Evolutionary conservation across 1,140 invertebrate species (phyloP), one percentile per base, ranked within the genome.

Genomic region (Drosophila pachea): DNA sequence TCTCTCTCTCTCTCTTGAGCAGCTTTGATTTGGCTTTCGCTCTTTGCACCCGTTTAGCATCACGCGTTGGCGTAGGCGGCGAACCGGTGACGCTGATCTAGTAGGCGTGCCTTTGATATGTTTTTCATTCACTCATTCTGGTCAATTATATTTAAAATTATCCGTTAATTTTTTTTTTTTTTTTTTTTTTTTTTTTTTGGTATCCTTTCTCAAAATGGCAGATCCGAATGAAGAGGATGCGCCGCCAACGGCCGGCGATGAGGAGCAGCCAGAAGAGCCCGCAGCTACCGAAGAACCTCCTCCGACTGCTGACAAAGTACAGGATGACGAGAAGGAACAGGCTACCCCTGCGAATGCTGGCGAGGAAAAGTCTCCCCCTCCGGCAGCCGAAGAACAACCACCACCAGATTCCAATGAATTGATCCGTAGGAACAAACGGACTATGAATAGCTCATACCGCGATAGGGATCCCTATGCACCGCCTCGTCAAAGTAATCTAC

Each of bases 11-110:
- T 22, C 22, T 84, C 76, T 84, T 84, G 78, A 82, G 79, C 73
- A 70, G 74, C 79, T 84, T 70, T 83, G 79, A 84, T 83, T 83
- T 83, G 75, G 76, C 84, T 63, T 78, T 84, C 73, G 58, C 76
- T 64, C 65, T 84, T 78, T 76, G 68, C 70, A 76, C 73, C 70
- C 78, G 65, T 42, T 48, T 38, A 48, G 47, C 7, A 16, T 12
- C 8, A 14, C 7, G 38, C 43, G 48, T 53, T 43, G 68, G 77
- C 60, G 72, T 56, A 22, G 22, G 22, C 22, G 22, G 1, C 22
- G 22, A 22, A 3, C 22, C 22, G 22, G 3, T 63, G 36, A 50
- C 48, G 9, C 3, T 22, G 8, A n/a, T 33, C 9, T 40, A 54
- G 68, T 70, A 70, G 62, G 62, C 62, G 50, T 48, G 8, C 16